Conservation (phyloP, 2,113 vertebrate genomes). For the Sceloporus tristichus region DNA sequence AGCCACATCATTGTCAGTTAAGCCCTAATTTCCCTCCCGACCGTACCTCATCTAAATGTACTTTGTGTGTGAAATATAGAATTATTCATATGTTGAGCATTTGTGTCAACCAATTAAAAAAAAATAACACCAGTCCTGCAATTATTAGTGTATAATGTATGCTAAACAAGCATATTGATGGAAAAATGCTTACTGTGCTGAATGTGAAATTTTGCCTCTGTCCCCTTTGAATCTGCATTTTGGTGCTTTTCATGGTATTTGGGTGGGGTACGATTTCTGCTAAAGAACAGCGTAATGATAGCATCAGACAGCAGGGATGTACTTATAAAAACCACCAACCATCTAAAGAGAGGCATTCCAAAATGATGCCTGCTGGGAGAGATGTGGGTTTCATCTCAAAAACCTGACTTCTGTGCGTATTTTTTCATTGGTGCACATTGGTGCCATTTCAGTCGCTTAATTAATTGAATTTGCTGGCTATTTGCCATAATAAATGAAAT, state of each 20-base stretch:
- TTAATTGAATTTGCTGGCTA: neutral
- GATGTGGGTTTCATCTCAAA: neutral
- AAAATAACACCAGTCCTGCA: neutral
- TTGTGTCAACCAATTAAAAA: neutral
- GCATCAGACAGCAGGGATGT: neutral
- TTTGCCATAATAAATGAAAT: neutral
- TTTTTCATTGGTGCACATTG: neutral
- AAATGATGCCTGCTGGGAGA: neutral
- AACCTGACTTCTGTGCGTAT: neutral
- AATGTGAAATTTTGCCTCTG: neutral
- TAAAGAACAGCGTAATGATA: neutral
- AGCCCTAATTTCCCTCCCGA: neutral
- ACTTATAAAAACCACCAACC: neutral
- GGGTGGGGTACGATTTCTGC: neutral
- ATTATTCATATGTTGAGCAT: neutral
- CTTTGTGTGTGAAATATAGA: neutral
- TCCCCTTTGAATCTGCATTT: neutral
- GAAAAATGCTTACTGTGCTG: neutral
- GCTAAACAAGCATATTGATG: neutral
- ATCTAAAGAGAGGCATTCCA: neutral
- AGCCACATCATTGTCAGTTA: neutral
- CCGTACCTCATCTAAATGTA: neutral
- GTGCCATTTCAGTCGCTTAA: neutral
- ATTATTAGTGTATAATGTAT: neutral
- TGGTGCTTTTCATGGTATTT: neutral